Conservation (phyloP, 2,888 invertebrate genomes). For the Diarsia dahlii region DNA sequence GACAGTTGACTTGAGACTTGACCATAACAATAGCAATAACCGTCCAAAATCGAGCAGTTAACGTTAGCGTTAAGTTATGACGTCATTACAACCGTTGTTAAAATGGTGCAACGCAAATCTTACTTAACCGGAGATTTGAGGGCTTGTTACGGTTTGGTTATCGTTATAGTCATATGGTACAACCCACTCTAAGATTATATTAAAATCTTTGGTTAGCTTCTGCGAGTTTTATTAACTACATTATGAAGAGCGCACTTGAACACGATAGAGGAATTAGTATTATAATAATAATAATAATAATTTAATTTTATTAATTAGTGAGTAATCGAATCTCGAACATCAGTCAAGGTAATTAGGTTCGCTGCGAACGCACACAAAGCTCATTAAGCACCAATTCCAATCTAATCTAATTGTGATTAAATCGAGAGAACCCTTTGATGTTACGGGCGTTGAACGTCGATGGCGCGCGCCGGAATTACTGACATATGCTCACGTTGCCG, state of each 20-base stretch:
- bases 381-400: slow-evolving; percentile 75
- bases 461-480: slow-evolving; percentile 55
- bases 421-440: slow-evolving; percentile 76
- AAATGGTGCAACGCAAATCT: too few species aligned
- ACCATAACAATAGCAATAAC: too few species aligned
- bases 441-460: slow-evolving; percentile 50
- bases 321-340: slow-evolving; percentile 53
- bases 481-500: slow-evolving; percentile 50
- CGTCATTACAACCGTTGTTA: too few species aligned
- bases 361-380: slow-evolving; percentile 65
- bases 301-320: too few species aligned
- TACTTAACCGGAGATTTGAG: too few species aligned
- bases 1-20: too few species aligned
- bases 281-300: too few species aligned
- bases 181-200: too few species aligned
- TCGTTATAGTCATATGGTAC: too few species aligned
- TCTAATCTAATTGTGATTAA: slow-evolving; percentile 79
- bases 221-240: not conserved
- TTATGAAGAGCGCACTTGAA: slow-evolving; percentile 22
- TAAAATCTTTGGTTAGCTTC: not conserved
- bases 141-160: too few species aligned
- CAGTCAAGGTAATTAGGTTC: slow-evolving; percentile 64
- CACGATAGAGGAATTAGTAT: slow-evolving; percentile 42
- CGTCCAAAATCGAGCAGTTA: too few species aligned
- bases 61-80: too few species aligned